These are phyloP conservation scores for Sebastes alutus DNA, from an alignment of 2,797 vertebrate genomes.

Conservation along the genomic window DNA sequence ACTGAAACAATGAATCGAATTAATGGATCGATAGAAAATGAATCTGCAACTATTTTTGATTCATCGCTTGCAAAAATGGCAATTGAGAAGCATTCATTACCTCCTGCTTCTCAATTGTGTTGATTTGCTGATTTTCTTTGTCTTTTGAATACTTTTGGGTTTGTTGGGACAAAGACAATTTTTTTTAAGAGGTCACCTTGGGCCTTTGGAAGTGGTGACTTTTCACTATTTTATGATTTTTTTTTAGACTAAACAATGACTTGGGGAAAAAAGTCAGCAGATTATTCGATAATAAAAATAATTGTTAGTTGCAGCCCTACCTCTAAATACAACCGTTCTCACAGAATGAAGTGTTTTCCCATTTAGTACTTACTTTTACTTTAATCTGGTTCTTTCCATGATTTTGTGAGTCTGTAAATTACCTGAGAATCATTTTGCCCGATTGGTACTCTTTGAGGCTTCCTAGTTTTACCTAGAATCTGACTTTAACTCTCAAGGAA, in stretches of 20 bases:
- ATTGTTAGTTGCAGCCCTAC: no score
- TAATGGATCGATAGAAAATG: neutral
- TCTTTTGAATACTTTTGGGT: neutral
- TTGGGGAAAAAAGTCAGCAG: no score
- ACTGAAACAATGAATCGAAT: no score
- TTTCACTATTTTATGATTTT: neutral
- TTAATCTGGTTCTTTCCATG: neutral
- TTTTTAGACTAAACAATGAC: no score
- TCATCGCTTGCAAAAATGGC: neutral
- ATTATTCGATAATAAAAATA: no score
- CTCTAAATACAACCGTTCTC: no score
- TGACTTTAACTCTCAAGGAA: neutral
- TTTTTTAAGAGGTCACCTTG: no score
- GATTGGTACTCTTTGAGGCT: neutral
- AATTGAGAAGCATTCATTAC: neutral
- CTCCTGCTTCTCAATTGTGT: neutral
- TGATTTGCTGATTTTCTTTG: neutral
- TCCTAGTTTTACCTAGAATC: neutral
- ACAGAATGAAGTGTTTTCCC: neutral
- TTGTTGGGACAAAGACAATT: no score
- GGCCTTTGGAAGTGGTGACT: neutral
- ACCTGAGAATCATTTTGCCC: neutral
- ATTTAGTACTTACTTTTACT: neutral
- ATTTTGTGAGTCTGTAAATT: neutral
- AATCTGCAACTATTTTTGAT: neutral